These are phyloP conservation scores for Gasterosteus nipponicus DNA, from an alignment of 2,113 vertebrate genomes.

Conservation along the genomic window DNA sequence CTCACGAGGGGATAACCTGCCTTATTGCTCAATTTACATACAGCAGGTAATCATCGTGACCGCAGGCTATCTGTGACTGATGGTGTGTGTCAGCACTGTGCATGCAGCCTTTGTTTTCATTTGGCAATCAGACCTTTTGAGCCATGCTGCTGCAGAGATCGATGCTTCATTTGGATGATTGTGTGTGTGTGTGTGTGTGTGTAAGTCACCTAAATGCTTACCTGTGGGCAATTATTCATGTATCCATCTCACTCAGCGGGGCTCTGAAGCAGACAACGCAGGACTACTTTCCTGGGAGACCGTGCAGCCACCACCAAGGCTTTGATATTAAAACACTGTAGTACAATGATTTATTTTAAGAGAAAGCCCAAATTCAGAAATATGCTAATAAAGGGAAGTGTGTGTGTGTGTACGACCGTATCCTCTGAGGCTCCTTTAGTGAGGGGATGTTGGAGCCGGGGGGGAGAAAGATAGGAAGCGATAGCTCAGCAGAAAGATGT, in stretches of 20 bases:
- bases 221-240: slow-evolving; percentile 63
- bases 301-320: slow-evolving; percentile 30
- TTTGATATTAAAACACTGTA: slow-evolving; percentile 65
- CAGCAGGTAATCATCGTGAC: slow-evolving; percentile 68
- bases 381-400: slow-evolving; percentile 56
- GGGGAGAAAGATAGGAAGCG: slow-evolving; percentile 50
- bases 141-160: slow-evolving; percentile 61
- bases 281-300: slow-evolving; percentile 28
- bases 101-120: slow-evolving; percentile 74
- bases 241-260: slow-evolving; percentile 57
- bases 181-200: slow-evolving; percentile 34
- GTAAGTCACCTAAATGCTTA: slow-evolving; percentile 55
- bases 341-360: slow-evolving; percentile 59
- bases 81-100: slow-evolving; percentile 70
- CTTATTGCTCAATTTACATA: slow-evolving; percentile 77
- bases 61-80: slow-evolving; percentile 71
- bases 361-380: slow-evolving; percentile 55
- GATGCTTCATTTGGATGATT: slow-evolving; percentile 56
- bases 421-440: slow-evolving; percentile 32
- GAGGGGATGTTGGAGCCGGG: slow-evolving; percentile 39
- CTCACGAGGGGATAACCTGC: slow-evolving; percentile 64
- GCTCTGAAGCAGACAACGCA: slow-evolving; percentile 21
- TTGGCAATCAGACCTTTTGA: slow-evolving; percentile 56
- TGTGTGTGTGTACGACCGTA: slow-evolving; percentile 34
- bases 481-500: slow-evolving; percentile 71